Evolutionary conservation across 2,888 invertebrate genomes (phyloP), one percentile per base, ranked within the genome.

Genomic region (Incurvaria masculella): DNA sequence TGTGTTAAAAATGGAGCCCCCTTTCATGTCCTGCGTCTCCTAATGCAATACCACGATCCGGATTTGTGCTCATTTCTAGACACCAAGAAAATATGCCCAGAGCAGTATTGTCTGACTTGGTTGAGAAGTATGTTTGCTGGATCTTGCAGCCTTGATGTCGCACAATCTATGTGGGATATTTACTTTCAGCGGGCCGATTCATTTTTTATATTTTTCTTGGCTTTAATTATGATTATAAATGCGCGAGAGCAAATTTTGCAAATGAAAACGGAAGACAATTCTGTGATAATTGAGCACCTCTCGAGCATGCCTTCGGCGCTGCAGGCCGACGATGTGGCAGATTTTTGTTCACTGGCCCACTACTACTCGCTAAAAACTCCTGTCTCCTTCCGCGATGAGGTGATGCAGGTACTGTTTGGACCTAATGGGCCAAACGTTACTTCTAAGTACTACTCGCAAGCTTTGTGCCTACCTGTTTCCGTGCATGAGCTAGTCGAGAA

Each of bases 11-110:
- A 86, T 64, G 86, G 87, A 51, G 87, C 87, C 59, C 87, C 87
- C 53, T 89, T 88, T 65, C 88, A 89, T 63, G 85, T 89, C 55
- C 75, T 86, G 53, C 63, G 83, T 51, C 79, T 99, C 52, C 79
- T 99, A 46, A 73, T 99, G 48, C 87, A 96, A 41, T 99, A 99
- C 69, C 99, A 99, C 69, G 98, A 99, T 69, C 98, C 99, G 0
- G 94, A 97, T 65, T 76, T 99, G 50, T 98, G 97, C 71, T 94
- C 95, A 2, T 94, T 97, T 78, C 79, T 99, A 61, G 98, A 99
- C 63, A 97, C 97, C 0, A 92, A 94, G 68, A 86, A 94, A 60
- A 91, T 99, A 52, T 89, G 92, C 10, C 94, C 97, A 0, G 96
- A 97, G 66, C 81, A 88, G 54, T 99, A 95, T 72, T 91, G 93